Percentiles rank a stretch among this genome's conserved stretches.
Evolutionary conservation across 2,888 invertebrate genomes (phyloP).

Genomic region (Erebia epiphron): DNA sequence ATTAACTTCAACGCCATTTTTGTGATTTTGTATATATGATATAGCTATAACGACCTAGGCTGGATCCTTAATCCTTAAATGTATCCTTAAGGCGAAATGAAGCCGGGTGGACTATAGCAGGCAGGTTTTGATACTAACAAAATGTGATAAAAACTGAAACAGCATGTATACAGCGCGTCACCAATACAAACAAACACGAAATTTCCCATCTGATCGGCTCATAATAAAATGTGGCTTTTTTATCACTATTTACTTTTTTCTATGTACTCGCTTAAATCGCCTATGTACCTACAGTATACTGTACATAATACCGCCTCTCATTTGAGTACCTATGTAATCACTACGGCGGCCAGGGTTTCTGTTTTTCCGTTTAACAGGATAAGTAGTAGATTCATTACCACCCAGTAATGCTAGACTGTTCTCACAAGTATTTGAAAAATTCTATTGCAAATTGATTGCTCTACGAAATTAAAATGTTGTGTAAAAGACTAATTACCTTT

Average conservation of each 20-base stretch:
- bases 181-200: constrained; percentile 61
- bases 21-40: too few species aligned
- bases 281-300: constrained; percentile 52
- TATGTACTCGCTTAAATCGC: constrained; percentile 66
- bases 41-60: too few species aligned
- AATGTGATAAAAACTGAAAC: constrained; percentile 42
- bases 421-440: too few species aligned
- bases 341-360: constrained; percentile 17
- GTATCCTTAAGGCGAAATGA: too few species aligned
- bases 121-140: constrained; percentile 31
- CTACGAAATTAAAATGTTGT: too few species aligned
- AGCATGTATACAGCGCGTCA: constrained; percentile 56
- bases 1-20: too few species aligned
- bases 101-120: too few species aligned
- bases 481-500: too few species aligned
- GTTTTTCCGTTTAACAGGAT: constrained; percentile 22
- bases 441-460: too few species aligned
- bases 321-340: constrained; percentile 41
- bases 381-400: background rate
- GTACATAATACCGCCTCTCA: constrained; percentile 45
- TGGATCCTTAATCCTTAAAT: too few species aligned
- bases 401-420: too few species aligned
- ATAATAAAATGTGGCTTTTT: constrained; percentile 82
- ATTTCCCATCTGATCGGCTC: constrained; percentile 72
- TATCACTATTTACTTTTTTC: constrained; percentile 82